phyloP scores from a whole-genome alignment of 2,797 vertebrate genomes.

The Tarsius wallacei region DNA sequence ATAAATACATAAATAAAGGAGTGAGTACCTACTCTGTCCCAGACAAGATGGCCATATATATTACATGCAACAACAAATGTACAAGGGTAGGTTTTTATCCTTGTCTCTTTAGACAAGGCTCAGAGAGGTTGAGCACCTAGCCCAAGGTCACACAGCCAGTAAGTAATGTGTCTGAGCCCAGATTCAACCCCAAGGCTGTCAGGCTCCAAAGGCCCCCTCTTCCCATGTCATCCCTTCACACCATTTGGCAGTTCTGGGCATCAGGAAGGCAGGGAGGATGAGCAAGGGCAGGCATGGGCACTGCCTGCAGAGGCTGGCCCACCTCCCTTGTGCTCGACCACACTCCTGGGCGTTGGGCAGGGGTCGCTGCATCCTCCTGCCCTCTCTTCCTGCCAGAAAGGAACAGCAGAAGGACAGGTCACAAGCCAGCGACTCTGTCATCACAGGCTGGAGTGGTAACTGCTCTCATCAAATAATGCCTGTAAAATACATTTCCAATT shows the following conservation, averaged over 20 bases:
- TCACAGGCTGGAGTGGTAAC: slow-evolving; percentile 65
- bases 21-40: neutral
- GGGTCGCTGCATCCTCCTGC: neutral
- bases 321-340: neutral
- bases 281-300: neutral
- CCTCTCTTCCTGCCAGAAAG: neutral
- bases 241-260: neutral
- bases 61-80: neutral
- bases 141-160: neutral
- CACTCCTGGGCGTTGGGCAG: neutral
- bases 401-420: slow-evolving; percentile 10
- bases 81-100: neutral
- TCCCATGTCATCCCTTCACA: neutral
- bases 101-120: neutral
- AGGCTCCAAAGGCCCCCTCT: neutral
- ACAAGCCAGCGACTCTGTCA: neutral
- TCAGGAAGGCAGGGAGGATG: neutral
- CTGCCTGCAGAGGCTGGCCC: too few species aligned
- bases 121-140: neutral
- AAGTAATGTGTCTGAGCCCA: neutral
- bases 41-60: neutral
- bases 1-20: neutral
- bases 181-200: neutral
- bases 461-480: slow-evolving; percentile 75
- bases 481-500: slow-evolving; percentile 70